These are phyloP conservation scores for Diorhabda elongata DNA, from an alignment of 1,140 invertebrate genomes.

Conservation along the genomic window DNA sequence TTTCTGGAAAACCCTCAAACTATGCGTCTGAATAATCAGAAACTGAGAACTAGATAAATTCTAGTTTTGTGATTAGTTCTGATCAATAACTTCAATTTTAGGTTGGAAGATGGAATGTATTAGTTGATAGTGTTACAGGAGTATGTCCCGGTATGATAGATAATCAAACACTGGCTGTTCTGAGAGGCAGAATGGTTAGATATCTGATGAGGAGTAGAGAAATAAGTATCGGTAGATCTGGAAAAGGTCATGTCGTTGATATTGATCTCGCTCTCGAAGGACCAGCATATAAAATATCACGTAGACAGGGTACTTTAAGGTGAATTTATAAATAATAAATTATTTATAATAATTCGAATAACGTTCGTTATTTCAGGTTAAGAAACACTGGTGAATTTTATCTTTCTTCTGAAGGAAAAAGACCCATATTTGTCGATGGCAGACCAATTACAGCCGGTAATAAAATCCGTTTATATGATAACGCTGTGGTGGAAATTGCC, in stretches of 20 bases:
- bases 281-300: slow-evolving; percentile 77
- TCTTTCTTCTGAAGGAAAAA: slow-evolving; percentile 90
- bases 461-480: slow-evolving; percentile 85
- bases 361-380: slow-evolving; percentile 63
- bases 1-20: no score
- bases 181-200: slow-evolving; percentile 86
- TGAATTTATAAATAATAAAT: slow-evolving; percentile 13
- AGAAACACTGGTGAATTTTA: slow-evolving; percentile 92
- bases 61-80: no score
- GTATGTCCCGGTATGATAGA: slow-evolving; percentile 75
- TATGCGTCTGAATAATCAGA: no score
- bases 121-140: slow-evolving; percentile 79
- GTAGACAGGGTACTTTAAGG: slow-evolving; percentile 71
- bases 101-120: slow-evolving; percentile 76
- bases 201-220: slow-evolving; percentile 95
- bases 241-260: slow-evolving; percentile 86
- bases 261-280: slow-evolving; percentile 93
- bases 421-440: slow-evolving; percentile 91
- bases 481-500: slow-evolving; percentile 92
- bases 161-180: slow-evolving; percentile 86
- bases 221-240: slow-evolving; percentile 88
- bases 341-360: background rate
- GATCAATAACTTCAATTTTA: background rate
- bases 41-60: no score
- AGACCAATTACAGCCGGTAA: slow-evolving; percentile 80